Percentiles rank a stretch among this genome's conserved stretches.
Evolutionary conservation across 2,888 invertebrate species (phyloP).

Genomic region (Bellardia pandia): DNA sequence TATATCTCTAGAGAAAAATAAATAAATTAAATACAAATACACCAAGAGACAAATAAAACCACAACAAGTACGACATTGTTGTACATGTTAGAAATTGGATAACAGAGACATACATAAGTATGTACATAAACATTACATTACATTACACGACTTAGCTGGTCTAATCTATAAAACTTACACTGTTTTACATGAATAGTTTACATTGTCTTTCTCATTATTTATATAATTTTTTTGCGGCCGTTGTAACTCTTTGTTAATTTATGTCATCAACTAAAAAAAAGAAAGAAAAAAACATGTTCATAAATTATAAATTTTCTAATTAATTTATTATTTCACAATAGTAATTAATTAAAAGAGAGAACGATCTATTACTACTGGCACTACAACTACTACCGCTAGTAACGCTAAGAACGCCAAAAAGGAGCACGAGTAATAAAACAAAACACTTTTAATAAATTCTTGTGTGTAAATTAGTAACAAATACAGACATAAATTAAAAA

Average conservation of each 20-base stretch:
- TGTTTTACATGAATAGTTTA: slow-evolving; percentile 4
- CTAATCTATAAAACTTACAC: background rate
- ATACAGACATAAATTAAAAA: slow-evolving; percentile 51
- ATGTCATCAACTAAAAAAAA: slow-evolving; percentile 40
- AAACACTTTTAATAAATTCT: slow-evolving; percentile 16
- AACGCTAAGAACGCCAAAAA: background rate
- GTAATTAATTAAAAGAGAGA: slow-evolving; percentile 55
- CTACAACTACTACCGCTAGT: no score
- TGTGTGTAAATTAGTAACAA: slow-evolving; percentile 32
- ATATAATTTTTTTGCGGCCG: background rate
- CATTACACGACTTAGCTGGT: background rate
- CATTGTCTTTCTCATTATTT: background rate
- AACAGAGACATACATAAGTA: background rate
- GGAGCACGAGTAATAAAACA: slow-evolving; percentile 30
- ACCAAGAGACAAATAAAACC: background rate
- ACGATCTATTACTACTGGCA: background rate
- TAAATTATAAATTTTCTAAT: slow-evolving; percentile 70
- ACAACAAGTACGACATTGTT: background rate
- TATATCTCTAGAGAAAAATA: slow-evolving; percentile 48
- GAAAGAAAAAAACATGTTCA: slow-evolving; percentile 25
- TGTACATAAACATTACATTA: background rate
- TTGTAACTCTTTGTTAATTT: slow-evolving; percentile 42
- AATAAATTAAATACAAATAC: slow-evolving; percentile 20
- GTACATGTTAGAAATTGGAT: background rate
- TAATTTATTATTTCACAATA: slow-evolving; percentile 70